Conservation (phyloP, 2,113 vertebrate species). For the Sorex araneus region DNA sequence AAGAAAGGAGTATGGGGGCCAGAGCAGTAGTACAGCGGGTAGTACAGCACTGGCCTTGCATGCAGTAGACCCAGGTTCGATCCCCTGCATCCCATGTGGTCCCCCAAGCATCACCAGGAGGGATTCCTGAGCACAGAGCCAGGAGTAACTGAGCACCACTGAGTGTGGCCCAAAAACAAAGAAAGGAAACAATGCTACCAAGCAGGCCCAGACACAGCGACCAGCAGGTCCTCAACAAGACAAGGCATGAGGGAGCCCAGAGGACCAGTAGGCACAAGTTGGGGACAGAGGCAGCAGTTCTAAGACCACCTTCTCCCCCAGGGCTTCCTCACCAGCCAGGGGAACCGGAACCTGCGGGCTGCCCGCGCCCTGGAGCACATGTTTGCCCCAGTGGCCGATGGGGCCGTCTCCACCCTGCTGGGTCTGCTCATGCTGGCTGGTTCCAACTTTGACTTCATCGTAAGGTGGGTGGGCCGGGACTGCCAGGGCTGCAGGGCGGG, state of each 20-base stretch:
- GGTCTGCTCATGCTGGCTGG: conserved; percentile 92
- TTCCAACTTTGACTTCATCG: conserved; percentile 92
- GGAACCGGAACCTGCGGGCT: conserved; percentile 88
- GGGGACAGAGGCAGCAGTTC: not conserved
- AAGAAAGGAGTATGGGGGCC: no score
- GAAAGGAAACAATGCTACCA: no score
- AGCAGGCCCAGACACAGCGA: no score
- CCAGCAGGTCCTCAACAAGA: not conserved
- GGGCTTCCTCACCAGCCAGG: conserved; percentile 90
- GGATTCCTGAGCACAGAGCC: no score
- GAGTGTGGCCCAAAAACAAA: no score
- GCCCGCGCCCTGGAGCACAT: conserved; percentile 89
- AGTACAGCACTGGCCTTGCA: no score
- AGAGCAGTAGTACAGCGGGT: no score
- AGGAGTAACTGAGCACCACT: no score
- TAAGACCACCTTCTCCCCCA: conserved; percentile 61
- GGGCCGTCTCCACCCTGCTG: conserved; percentile 91
- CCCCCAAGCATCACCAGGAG: no score
- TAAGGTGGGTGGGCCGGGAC: conserved; percentile 85
- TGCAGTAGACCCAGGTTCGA: no score
- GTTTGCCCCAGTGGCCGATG: conserved; percentile 90
- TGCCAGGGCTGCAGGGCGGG: accelerated
- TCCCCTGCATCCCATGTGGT: no score
- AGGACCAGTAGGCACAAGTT: not conserved
- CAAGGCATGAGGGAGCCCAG: not conserved